phyloP scores from a whole-genome alignment of 2,113 vertebrate genomes.

The Syrmaticus mikado region DNA sequence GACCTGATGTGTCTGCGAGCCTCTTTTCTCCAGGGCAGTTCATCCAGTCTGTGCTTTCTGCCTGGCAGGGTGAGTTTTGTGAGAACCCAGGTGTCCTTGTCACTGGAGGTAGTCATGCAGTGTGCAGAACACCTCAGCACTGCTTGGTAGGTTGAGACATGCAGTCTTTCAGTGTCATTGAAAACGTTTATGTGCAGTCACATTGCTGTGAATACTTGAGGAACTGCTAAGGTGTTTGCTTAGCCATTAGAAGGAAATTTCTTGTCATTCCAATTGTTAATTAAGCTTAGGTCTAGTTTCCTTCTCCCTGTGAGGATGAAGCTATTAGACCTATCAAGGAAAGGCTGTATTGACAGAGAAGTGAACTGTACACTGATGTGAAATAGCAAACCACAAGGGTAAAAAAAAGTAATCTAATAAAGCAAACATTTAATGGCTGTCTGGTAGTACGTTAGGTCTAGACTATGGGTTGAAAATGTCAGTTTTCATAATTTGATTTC shows the following conservation, averaged over 20 bases:
- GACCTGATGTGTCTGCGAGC: background rate
- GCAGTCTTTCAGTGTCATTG: background rate
- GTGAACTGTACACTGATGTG: background rate
- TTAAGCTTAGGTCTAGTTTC: background rate
- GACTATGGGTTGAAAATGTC: background rate
- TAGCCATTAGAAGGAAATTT: background rate
- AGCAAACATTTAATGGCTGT: background rate
- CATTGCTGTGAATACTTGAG: background rate
- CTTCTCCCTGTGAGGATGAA: background rate
- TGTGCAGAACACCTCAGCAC: background rate
- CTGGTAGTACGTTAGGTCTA: background rate
- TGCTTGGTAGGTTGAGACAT: background rate
- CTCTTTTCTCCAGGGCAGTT: background rate
- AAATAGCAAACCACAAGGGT: background rate
- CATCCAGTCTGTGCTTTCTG: background rate
- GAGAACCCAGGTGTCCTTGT: background rate
- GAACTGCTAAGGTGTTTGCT: background rate
- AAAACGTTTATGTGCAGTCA: background rate
- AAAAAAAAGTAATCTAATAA: background rate
- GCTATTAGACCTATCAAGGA: background rate
- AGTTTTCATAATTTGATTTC: slow-evolving; percentile 28
- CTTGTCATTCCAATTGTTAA: background rate
- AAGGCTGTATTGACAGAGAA: background rate
- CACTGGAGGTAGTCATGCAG: background rate
- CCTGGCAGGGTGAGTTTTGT: background rate